Conservation (phyloP, 2,113 vertebrate genomes). For the Tragelaphus strepsiceros region DNA sequence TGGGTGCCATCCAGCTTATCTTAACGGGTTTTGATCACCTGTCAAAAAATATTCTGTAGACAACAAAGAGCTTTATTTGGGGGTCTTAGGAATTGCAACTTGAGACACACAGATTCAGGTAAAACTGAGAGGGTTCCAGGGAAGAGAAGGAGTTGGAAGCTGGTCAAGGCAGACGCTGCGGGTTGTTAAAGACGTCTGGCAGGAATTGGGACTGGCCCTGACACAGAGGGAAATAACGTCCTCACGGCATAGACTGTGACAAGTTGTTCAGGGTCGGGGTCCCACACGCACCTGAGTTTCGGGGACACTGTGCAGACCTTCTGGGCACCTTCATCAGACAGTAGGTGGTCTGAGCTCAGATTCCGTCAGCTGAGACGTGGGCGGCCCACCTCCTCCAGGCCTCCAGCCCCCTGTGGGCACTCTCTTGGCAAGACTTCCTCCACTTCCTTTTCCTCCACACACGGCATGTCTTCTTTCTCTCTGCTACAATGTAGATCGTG, state of each 20-base stretch:
- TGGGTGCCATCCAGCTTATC: not conserved
- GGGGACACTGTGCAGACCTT: not conserved
- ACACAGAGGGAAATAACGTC: not conserved
- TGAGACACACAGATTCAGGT: not conserved
- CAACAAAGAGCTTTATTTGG: not conserved
- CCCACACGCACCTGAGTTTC: not conserved
- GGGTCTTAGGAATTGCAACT: not conserved
- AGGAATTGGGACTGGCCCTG: not conserved
- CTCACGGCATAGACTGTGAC: not conserved
- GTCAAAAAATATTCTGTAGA: not conserved
- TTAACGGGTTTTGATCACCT: not conserved
- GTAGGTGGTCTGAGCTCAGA: not conserved
- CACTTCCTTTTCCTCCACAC: not conserved
- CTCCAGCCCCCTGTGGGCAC: too few species aligned
- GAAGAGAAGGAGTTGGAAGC: not conserved
- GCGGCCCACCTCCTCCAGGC: not conserved
- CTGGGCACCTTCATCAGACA: not conserved
- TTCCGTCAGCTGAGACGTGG: rapidly evolving
- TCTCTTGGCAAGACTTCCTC: not conserved
- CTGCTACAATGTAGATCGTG: not conserved
- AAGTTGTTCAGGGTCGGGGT: not conserved
- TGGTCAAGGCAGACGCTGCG: not conserved
- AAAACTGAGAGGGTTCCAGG: not conserved
- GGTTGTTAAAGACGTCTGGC: not conserved
- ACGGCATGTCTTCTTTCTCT: not conserved